phyloP scores from a whole-genome alignment of 53 echinoderm and acorn worm genomes.

The Echinarachnius parma region DNA sequence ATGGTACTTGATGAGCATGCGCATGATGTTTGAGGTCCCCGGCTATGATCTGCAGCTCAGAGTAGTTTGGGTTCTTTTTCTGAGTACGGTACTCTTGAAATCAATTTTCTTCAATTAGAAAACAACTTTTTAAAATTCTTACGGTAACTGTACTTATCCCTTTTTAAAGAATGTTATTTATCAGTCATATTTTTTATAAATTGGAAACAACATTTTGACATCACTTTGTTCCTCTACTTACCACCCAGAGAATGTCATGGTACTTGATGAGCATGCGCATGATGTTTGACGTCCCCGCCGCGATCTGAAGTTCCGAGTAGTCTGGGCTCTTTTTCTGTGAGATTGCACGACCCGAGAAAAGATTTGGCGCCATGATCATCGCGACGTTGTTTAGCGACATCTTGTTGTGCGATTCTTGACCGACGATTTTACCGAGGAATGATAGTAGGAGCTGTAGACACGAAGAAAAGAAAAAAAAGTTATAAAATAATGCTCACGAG shows the following conservation, averaged over 20 bases:
- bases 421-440: slow-evolving; percentile 75
- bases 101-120: too few relatives aligned
- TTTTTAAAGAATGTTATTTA: too few relatives aligned
- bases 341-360: slow-evolving; percentile 74
- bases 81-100: too few relatives aligned
- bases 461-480: not conserved
- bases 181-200: not conserved
- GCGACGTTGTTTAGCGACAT: slow-evolving; percentile 98
- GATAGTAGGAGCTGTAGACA: slow-evolving; percentile 71
- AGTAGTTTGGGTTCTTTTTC: slow-evolving; percentile 73
- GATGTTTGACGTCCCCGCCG: slow-evolving; percentile 94
- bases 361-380: slow-evolving; percentile 99
- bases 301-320: slow-evolving; percentile 84
- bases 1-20: slow-evolving; percentile 96
- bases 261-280: slow-evolving; percentile 97
- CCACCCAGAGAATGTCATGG: slow-evolving; percentile 94
- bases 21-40: slow-evolving; percentile 93
- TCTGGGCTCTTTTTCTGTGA: slow-evolving; percentile 67
- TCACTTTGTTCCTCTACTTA: slow-evolving; percentile 43
- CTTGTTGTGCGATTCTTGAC: slow-evolving; percentile 76
- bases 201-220: not conserved
- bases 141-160: too few relatives aligned
- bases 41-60: slow-evolving; percentile 85
- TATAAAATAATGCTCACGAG: not conserved
- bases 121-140: too few relatives aligned